Evolutionary conservation across 2,888 invertebrate genomes (phyloP), one percentile per base, ranked within the genome.

Genomic region (Parelbella ahira): DNA sequence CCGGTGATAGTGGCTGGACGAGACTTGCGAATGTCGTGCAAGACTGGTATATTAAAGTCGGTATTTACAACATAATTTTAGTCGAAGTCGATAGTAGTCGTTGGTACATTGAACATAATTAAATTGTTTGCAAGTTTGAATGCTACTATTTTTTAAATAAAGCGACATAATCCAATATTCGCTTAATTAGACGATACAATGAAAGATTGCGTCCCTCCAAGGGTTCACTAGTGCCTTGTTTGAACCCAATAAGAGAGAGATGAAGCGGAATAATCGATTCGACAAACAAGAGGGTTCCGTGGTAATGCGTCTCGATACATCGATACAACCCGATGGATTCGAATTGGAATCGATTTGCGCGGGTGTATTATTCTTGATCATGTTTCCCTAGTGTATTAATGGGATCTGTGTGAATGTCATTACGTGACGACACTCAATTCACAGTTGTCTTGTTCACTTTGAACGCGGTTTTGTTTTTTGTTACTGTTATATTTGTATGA

Each of bases 261-360:
- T 74, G 83, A 79, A 75, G 78, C 68, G 80, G 77, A 82, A 84
- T 83, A 83, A 84, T 84, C 82, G 80, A 76, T 72, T 67, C 69
- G 83, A 83, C 83, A 84, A 82, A 84, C 82, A 82, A 77, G 81
- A 77, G 82, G 78, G 81, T 63, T 57, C 57, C 58, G 60, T 56
- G 57, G 60, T 62, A 60, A 50, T 52, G 50, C 54, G 66, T 63
- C 61, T 60, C 73, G 74, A 81, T 75, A 67, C 71, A 53, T 53
- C 52, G 51, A 54, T 50, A 56, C 55, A 54, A 57, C 50, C 52
- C 52, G 54, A 60, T 53, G 53, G 49, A 42, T 52, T 15, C 39
- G 42, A 50, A 56, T 54, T 49, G 47, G 45, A 48, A 53, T 53
- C 50, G 50, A 47, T 49, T 48, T 47, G 18, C 25, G 37, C 37